Evolutionary conservation across 2,113 vertebrate species (phyloP), one percentile per base, ranked within the genome.

Genomic region (Mirounga angustirostris): DNA sequence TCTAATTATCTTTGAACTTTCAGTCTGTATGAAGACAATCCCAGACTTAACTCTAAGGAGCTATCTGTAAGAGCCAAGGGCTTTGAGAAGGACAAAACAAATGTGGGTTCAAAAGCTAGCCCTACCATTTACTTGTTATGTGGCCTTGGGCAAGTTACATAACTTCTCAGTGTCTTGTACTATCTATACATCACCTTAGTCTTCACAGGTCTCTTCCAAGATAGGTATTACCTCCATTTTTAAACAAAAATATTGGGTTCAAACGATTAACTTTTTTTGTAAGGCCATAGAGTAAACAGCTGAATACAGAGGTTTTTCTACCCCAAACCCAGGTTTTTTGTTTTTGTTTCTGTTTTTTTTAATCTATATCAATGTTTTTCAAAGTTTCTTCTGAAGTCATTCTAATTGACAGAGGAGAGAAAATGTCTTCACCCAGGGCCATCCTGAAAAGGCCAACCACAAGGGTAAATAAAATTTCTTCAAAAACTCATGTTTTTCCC

Each of bases 1-100:
- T 85, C 71, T 94, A 96, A 89, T 93, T 76, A 89, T 80, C 19
- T 69, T 95, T 95, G 56, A 97, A 90, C 87, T 90, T 95, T 69
- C 46, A 88, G 28, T 63, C 71, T 89, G 0, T 80, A n/a, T 87
- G 61, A 94, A 91, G 65, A 89, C 63, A 69, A 26, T 58, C 9
- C 33, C 67, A 86, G 22, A 58, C 14, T 73, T 56, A 71, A 69
- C 30, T 73, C 67, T 94, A 65, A 58, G 36, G 63, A 73, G 40
- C 81, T 76, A 2, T 73, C 79, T 59, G 0, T 87, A 89, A 54
- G n/a, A 67, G 30, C 14, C 73, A 56, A 67, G 13, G 14, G 33
- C 65, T 91, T 59, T 50, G 56, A 92, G 56, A 43, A 91, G 54
- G 59, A 46, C 40, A 74, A 28, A 87, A 59, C 40, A 80, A 36